Evolutionary conservation across 2,113 vertebrate species (phyloP), one percentile per base, ranked within the genome.

Genomic region (Malaclemys terrapin): DNA sequence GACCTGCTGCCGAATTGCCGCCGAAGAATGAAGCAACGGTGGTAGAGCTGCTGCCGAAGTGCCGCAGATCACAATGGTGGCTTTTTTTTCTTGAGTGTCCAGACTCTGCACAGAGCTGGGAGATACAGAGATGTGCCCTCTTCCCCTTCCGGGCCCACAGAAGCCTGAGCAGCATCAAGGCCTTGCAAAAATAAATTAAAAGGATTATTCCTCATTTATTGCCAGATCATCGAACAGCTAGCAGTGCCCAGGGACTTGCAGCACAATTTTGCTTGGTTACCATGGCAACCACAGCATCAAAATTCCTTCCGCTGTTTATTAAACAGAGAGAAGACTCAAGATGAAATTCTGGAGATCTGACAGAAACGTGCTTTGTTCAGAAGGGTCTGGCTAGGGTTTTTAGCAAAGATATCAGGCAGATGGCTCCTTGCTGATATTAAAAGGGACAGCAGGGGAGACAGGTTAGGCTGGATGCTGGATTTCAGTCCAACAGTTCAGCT

Each of bases 191-290:
- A 27, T 10, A 24, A 76, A 42, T 25, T 45, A 45, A 76, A 45
- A 16, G 42, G 24, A 47, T 27, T 45, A 14, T 7, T 78, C 24
- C 75, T 47, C 22, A 10, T 47, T 45, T 78, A 42, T 24, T 24
- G 72, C 72, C 38, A 76, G 22, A 42, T 24, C 72, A 24, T 45
- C 72, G 45, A 12, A 10, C 65, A 72, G 65, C 53, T 84, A 47
- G 31, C 2, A 1, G 31, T 31, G 38, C 38, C 57, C 35, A 1
- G 47, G 6, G 42, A 57, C 47, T 3, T 38, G 65, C 5, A 10
- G 90, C 85, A 84, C 94, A 89, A 85, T 97, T 87, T 93, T 89
- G 50, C 80, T 89, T 72, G 0, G 91, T 96, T 96, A 88, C 94
- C 86, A 81, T 94, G 93, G 97, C 84, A 97, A 97, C 93, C 0